Conservation (phyloP, 1,140 invertebrate genomes). For the Pinna nobilis region DNA sequence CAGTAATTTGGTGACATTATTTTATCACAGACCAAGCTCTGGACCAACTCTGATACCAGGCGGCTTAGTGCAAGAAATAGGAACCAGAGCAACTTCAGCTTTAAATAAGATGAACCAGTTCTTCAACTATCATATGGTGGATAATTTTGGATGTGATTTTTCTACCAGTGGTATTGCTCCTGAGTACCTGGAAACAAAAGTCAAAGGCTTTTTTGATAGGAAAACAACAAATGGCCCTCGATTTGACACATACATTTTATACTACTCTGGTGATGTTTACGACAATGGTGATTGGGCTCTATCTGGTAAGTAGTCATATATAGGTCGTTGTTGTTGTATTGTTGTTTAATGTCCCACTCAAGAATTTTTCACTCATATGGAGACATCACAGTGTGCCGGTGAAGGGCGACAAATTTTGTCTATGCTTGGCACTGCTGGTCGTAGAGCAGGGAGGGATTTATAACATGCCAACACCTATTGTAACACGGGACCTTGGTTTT, state of each 20-base stretch:
- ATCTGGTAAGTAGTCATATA: conserved; percentile 53
- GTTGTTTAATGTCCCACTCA: too few species aligned
- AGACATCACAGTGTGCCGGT: too few species aligned
- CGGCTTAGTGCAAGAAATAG: conserved; percentile 62
- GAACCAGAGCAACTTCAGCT: conserved; percentile 56
- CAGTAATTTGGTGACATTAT: not conserved
- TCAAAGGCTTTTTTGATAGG: conserved; percentile 68
- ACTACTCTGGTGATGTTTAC: conserved; percentile 70
- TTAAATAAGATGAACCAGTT: conserved; percentile 66
- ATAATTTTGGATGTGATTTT: conserved; percentile 72
- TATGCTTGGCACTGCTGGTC: too few species aligned
- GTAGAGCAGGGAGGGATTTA: too few species aligned
- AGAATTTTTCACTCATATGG: too few species aligned
- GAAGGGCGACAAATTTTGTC: too few species aligned
- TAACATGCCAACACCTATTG: too few species aligned
- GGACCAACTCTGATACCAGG: conserved; percentile 59
- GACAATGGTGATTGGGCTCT: conserved; percentile 72
- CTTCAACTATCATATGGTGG: conserved; percentile 70
- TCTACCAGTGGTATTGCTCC: conserved; percentile 66
- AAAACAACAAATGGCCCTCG: conserved; percentile 66
- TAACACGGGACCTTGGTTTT: too few species aligned
- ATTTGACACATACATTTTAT: conserved; percentile 73
- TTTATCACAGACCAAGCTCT: conserved; percentile 48
- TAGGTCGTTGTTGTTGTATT: too few species aligned
- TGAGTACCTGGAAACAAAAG: conserved; percentile 65